A percentile compares a stretch with the other conserved stretches of the same genome.
Conservation (phyloP, 2,113 vertebrate genomes). For the Pituophis catenifer region DNA sequence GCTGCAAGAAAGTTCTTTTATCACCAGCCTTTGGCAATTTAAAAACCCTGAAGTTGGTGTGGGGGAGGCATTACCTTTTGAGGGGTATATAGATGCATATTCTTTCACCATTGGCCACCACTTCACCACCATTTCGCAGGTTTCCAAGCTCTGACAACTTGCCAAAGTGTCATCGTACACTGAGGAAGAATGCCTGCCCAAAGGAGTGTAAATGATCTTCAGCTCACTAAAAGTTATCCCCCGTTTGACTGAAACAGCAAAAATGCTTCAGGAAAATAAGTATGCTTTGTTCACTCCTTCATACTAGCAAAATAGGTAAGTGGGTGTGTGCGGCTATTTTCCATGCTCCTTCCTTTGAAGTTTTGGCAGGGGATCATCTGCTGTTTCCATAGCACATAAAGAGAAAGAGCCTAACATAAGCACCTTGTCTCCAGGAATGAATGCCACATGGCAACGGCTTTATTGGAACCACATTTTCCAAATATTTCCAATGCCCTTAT, state of each 20-base stretch:
- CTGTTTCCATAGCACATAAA: neutral
- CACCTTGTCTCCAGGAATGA: neutral
- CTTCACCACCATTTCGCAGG: neutral
- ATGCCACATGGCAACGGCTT: neutral
- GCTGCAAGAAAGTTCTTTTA: neutral
- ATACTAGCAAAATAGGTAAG: neutral
- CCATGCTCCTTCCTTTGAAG: neutral
- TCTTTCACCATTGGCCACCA: neutral
- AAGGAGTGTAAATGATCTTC: neutral
- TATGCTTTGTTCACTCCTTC: neutral
- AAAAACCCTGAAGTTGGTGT: neutral
- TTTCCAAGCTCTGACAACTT: neutral
- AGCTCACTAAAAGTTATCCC: neutral
- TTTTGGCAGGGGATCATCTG: neutral
- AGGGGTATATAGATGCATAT: neutral
- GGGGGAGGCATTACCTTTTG: neutral
- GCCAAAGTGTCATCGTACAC: neutral
- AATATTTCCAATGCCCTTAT: conserved; percentile 10
- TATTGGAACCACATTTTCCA: conserved; percentile 5
- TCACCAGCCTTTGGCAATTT: neutral
- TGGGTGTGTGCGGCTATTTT: neutral
- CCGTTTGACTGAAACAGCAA: neutral
- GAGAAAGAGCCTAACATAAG: neutral
- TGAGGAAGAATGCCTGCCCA: neutral
- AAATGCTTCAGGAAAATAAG: neutral